Conservation (phyloP, 2,113 vertebrate species). For the Rhinoptilus africanus region DNA sequence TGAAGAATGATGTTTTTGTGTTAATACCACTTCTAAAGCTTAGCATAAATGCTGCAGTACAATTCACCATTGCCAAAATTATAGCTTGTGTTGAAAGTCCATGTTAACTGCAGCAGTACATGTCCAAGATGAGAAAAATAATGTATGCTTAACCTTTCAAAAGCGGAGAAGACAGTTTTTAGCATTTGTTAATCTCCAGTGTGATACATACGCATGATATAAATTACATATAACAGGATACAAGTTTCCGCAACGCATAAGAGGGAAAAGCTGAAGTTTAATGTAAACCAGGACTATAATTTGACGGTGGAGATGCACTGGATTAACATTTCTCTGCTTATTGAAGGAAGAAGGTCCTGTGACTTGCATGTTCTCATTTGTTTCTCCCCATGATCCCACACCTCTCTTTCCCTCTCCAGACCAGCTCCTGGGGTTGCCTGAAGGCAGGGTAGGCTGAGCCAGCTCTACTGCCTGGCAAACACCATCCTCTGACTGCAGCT, state of each 20-base stretch:
- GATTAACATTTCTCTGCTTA: background rate
- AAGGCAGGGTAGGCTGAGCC: background rate
- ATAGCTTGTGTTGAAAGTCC: background rate
- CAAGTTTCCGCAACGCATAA: background rate
- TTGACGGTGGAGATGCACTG: background rate
- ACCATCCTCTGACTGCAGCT: background rate
- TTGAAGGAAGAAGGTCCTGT: background rate
- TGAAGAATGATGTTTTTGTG: fast-evolving
- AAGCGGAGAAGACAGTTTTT: background rate
- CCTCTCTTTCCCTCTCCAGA: background rate
- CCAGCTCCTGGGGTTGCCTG: background rate
- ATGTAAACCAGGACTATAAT: background rate
- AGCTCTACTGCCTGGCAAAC: background rate
- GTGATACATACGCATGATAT: background rate
- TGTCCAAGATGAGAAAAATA: background rate
- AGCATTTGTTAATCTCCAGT: background rate
- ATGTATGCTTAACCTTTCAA: background rate
- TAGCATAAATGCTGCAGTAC: background rate
- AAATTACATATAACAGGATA: background rate
- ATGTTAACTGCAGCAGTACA: background rate
- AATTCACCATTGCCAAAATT: background rate
- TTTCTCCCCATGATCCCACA: background rate
- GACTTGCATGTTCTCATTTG: background rate
- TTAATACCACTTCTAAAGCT: background rate
- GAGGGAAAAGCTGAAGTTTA: background rate